These are phyloP conservation scores for Spea bombifrons DNA, from an alignment of 2,113 vertebrate genomes.

Conservation along the genomic window DNA sequence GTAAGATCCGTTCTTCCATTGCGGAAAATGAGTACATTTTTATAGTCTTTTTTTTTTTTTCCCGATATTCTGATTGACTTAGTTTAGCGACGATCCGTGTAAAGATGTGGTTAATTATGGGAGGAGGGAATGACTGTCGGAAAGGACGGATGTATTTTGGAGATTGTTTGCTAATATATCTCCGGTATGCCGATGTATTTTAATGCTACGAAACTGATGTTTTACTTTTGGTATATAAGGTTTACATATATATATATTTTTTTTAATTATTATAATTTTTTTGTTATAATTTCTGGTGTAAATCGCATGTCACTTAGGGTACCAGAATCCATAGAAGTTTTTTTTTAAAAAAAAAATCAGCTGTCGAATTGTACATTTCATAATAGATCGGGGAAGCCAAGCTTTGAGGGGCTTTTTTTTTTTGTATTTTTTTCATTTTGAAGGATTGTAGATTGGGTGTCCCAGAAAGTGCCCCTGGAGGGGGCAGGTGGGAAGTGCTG, in stretches of 20 bases:
- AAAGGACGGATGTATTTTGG: neutral
- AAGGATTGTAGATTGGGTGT: slow-evolving; percentile 17
- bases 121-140: neutral
- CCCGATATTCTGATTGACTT: slow-evolving; percentile 14
- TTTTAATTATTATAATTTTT: neutral
- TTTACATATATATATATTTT: neutral
- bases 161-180: neutral
- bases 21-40: slow-evolving; percentile 9
- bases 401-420: too few species aligned
- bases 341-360: too few species aligned
- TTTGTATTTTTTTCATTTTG: neutral
- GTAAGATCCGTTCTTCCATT: slow-evolving; percentile 18
- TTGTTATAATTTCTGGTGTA: neutral
- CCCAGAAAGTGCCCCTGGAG: slow-evolving; percentile 27
- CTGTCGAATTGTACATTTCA: too few species aligned
- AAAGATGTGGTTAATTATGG: neutral
- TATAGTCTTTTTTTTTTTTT: neutral
- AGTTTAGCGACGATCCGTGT: slow-evolving; percentile 3
- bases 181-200: neutral
- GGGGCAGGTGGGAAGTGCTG: slow-evolving; percentile 31
- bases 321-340: neutral
- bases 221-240: neutral
- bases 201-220: neutral
- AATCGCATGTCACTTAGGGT: neutral
- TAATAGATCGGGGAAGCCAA: too few species aligned